A percentile compares a stretch with the other conserved stretches of the same genome.
phyloP scores from a whole-genome alignment of 2,888 invertebrate genomes.

The Cephus nigrinus region DNA sequence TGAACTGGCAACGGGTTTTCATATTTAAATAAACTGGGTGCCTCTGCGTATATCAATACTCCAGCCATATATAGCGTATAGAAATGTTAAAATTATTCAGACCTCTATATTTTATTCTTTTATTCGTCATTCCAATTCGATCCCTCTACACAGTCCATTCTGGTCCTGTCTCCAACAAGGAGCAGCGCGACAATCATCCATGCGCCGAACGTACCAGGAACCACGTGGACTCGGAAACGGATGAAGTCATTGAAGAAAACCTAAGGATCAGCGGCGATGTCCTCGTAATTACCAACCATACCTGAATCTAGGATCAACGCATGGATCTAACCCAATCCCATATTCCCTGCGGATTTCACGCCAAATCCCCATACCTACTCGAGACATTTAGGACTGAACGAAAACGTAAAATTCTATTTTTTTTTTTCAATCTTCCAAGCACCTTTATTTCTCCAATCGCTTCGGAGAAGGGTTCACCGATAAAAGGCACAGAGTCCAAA shows the following conservation, averaged over 20 bases:
- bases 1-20: conserved; percentile 3
- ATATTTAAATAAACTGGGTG: not conserved
- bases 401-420: not conserved
- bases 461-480: not conserved
- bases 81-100: not conserved
- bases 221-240: not conserved
- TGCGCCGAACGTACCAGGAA: not conserved
- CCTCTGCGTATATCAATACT: conserved; percentile 3
- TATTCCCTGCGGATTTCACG: not conserved
- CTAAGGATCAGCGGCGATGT: not conserved
- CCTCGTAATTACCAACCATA: not conserved
- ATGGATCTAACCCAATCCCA: not conserved
- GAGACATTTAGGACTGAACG: not conserved
- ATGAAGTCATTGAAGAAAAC: not conserved
- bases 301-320: not conserved
- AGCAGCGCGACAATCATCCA: not conserved
- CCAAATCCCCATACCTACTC: not conserved
- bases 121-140: not conserved
- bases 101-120: not conserved
- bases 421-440: not conserved
- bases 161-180: not conserved
- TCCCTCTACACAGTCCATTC: not conserved
- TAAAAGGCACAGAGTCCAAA: not conserved
- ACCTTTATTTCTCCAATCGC: not conserved
- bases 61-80: not conserved